Evolutionary conservation across 2,888 invertebrate genomes (phyloP).

Genomic region (Camptogramma bilineatum): DNA sequence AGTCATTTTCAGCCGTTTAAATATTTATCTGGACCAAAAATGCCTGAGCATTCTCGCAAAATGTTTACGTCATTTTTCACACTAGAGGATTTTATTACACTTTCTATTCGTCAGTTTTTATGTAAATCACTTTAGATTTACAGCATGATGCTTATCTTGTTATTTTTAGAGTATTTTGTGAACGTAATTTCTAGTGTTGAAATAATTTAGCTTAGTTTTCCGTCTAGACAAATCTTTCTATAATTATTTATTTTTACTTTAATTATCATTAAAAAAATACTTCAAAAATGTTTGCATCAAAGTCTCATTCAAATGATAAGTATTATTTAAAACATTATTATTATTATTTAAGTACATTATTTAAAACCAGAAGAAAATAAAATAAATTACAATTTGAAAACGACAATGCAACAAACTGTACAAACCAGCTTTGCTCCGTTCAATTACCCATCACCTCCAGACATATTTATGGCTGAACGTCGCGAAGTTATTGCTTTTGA

Average conservation of each 20-base stretch:
- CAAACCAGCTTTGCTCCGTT: conserved; percentile 16
- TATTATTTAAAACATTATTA: too few relatives aligned
- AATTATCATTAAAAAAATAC: too few relatives aligned
- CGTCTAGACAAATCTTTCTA: not conserved
- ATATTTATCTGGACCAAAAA: conserved; percentile 31
- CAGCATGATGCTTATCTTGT: conserved; percentile 39
- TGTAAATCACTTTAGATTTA: conserved; percentile 40
- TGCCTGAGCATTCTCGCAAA: not conserved
- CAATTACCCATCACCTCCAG: conserved; percentile 48
- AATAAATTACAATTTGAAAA: not conserved
- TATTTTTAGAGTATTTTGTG: conserved; percentile 8
- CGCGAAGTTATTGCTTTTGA: conserved; percentile 33
- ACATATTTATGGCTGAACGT: conserved; percentile 63
- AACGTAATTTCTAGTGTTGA: not conserved
- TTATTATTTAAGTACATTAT: too few relatives aligned
- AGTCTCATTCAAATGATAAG: too few relatives aligned
- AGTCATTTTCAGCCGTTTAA: not conserved
- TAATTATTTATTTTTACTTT: too few relatives aligned
- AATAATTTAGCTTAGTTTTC: not conserved
- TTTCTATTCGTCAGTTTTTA: conserved; percentile 44
- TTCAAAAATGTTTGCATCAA: too few relatives aligned
- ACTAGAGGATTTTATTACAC: conserved; percentile 43
- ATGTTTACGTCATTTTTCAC: conserved; percentile 30
- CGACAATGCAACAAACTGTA: conserved; percentile 8
- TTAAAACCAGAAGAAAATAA: too few relatives aligned